A percentile compares a stretch with the other conserved stretches of the same genome.
Conservation (phyloP, 1,140 invertebrate genomes). For the Drosophila triauraria region DNA sequence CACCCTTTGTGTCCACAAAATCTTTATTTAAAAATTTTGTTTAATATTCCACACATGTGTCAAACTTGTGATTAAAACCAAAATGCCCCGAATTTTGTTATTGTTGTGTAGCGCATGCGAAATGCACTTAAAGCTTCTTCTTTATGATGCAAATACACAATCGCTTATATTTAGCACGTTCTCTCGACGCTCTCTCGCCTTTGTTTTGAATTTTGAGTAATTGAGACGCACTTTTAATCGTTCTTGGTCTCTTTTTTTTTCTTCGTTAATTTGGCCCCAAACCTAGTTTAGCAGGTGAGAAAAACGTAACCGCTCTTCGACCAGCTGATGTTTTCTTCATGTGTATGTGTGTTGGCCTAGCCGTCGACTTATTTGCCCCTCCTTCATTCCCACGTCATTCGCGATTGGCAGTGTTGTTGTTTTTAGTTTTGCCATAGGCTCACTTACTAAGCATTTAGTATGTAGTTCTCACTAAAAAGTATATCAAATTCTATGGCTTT, state of each 20-base stretch:
- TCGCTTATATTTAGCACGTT: conserved; percentile 37
- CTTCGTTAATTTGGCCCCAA: background rate
- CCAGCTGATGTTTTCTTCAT: conserved; percentile 49
- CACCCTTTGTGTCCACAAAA: background rate
- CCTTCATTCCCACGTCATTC: conserved; percentile 27
- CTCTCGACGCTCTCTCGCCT: conserved; percentile 10
- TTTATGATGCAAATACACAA: conserved; percentile 44
- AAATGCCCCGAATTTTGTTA: conserved; percentile 16
- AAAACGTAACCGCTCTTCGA: background rate
- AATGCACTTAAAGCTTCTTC: conserved; percentile 44
- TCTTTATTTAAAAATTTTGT: background rate
- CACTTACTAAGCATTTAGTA: conserved; percentile 40
- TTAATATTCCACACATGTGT: background rate
- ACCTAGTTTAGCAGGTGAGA: conserved; percentile 4
- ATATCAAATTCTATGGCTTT: conserved; percentile 34
- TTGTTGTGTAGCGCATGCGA: conserved; percentile 35
- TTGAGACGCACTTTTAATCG: conserved; percentile 45
- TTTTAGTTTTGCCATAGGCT: conserved; percentile 5
- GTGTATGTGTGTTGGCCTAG: conserved; percentile 49
- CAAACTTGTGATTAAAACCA: background rate
- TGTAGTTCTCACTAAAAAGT: conserved; percentile 38
- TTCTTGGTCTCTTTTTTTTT: conserved; percentile 1
- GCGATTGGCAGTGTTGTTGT: conserved; percentile 18
- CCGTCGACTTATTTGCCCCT: conserved; percentile 37
- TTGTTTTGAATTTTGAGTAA: conserved; percentile 40